These are phyloP conservation scores for Epinotia demarniana DNA, from an alignment of 2,888 invertebrate genomes.

Conservation along the genomic window DNA sequence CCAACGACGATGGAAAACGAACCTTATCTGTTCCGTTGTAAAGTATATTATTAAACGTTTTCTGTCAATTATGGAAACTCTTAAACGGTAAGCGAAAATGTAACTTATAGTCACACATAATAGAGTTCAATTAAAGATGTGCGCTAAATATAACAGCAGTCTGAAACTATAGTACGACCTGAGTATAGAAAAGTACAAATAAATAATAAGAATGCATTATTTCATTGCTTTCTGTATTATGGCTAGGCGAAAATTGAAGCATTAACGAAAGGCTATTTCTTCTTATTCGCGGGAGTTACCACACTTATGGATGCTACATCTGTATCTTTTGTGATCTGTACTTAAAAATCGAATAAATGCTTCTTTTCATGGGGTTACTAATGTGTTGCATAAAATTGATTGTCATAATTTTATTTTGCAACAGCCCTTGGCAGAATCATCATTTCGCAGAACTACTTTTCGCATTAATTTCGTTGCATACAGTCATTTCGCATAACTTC, in stretches of 20 bases:
- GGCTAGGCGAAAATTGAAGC: constrained; percentile 7
- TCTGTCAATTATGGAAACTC: constrained; percentile 1
- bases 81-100: constrained; percentile 6
- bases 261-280: constrained; percentile 13
- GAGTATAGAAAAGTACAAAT: constrained; percentile 62
- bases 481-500: no score
- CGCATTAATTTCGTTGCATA: no score
- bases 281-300: not conserved
- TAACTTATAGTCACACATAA: not conserved
- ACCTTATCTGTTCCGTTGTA: constrained; percentile 54
- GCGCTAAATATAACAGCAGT: constrained; percentile 50
- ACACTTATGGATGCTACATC: no score
- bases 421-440: no score
- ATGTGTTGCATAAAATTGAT: no score
- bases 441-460: no score
- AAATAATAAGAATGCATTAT: constrained; percentile 57
- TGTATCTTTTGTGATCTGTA: no score
- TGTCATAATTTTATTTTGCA: no score
- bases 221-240: constrained; percentile 16
- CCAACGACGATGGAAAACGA: constrained; percentile 51
- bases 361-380: no score
- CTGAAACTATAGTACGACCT: constrained; percentile 70
- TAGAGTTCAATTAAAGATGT: constrained; percentile 4
- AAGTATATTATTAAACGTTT: constrained; percentile 42
- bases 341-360: no score